Base-by-base conservation (phyloP, 2,113 vertebrate genomes). In the Antechinus flavipes region DNA sequence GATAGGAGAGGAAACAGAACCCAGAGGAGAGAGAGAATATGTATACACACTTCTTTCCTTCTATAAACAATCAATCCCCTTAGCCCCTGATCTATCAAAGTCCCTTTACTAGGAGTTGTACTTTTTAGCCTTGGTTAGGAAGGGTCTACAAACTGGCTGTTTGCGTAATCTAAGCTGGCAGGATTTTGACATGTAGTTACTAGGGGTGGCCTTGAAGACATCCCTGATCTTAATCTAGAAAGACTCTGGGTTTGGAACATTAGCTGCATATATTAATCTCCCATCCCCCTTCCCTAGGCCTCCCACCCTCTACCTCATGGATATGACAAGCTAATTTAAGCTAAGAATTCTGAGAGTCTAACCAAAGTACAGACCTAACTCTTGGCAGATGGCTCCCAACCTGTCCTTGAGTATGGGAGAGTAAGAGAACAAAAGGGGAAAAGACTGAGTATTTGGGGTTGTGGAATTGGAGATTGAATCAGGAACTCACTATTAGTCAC, bases 181-280 rank as follows among this genome's bases (percentile, higher is more conserved):
- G 93, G 7, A 68, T 61, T 92, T 46, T 93, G 91, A 95, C 92
- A 26, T n/a, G 14, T 19, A 90, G 90, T 93, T 97, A 93, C 94
- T 94, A 61, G 35, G 92, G 68, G 54, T 95, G 95, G 91, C 76
- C 93, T 96, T 96, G 91, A 95, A 94, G 97, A 97, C 91, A 95
- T 92, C 46, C n/a, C 96, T 96, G 95, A 93, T 58, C 56, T 61
- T 97, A 96, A 97, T 93, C 94, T 91, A 96, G 94, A 93, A 93
- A 89, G 96, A 97, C 94, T 95, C 68, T 93, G 90, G 16, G 35
- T 54, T 76, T 97, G 94, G 95, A 95, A 94, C 1, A 8, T 52
- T 26, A 55, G 68, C 58, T 93, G 90, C 68, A 94, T 55, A 46
- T 92, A 49, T 97, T 46, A 68, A 94, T 94, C 89, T 19, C 90